Evolutionary conservation across 2,113 vertebrate species (phyloP).

Genomic region (Hyaena hyaena): DNA sequence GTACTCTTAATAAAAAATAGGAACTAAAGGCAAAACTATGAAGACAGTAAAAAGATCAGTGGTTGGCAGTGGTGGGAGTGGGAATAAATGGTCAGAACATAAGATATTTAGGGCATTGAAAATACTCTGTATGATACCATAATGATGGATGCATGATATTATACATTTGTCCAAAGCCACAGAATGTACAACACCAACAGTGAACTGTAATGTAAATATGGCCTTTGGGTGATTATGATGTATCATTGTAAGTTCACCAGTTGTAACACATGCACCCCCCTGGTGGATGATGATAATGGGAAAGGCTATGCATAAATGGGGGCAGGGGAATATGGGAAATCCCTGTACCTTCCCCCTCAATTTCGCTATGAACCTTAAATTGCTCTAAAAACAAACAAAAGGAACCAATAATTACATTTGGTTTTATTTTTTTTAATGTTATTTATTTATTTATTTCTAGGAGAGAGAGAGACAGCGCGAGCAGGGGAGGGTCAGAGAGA

Average conservation of each 20-base stretch:
- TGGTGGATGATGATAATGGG: not conserved
- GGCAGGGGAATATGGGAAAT: not conserved
- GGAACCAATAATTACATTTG: not conserved
- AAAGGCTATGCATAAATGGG: not conserved
- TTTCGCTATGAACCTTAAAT: not conserved
- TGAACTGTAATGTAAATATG: not conserved
- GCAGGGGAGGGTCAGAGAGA: no score
- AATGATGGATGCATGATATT: not conserved
- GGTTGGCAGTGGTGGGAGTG: not conserved
- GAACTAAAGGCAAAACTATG: not conserved
- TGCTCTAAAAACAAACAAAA: not conserved
- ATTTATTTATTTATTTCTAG: no score
- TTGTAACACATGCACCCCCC: not conserved
- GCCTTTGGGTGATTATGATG: not conserved
- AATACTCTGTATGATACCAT: not conserved
- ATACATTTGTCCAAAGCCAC: not conserved
- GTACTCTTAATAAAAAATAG: conserved; percentile 40
- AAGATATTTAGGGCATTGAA: not conserved
- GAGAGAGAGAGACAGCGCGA: no score
- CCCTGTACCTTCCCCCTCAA: not conserved
- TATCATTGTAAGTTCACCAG: not conserved
- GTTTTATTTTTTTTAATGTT: not conserved
- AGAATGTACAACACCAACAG: not conserved
- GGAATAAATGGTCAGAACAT: not conserved
- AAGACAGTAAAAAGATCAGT: not conserved